Base-by-base conservation (phyloP, 2,113 vertebrate species). In the Carollia perspicillata region DNA sequence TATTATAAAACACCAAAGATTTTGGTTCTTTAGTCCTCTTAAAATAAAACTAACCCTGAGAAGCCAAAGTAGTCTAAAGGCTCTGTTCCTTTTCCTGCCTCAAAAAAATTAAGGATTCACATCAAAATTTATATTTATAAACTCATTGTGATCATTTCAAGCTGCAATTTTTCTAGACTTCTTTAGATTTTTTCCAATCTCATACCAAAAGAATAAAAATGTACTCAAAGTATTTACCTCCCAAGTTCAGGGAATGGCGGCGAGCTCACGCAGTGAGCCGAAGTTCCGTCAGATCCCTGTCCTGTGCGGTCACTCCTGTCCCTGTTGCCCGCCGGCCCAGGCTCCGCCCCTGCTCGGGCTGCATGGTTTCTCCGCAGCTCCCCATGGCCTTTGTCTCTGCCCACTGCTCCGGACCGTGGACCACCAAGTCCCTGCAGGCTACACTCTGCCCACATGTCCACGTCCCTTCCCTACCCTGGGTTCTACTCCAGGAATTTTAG, bases 61-160 rank as follows among this genome's bases (percentile, higher is more conserved):
- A 37, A n/a, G 26, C 33, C 23, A 6, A 44, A 40, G 33, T n/a
- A 49, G 23, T 47, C 51, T 75, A 35, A 90, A 60, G 51, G 3
- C 7, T 18, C 30, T 51, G 1, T 58, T 77, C 65, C 51, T 18
- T 78, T 78, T 53, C 49, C 35, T 74, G n/a, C 9, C 33, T 74
- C 37, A 8, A 35, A 66, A 49, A 93, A 88, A 81, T 47, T 51
- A 63, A 88, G n/a, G 47, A 20, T 79, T 13, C 17, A 20, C 35
- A 35, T 91, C 30, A 88, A 12, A 84, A 37, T 51, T 9, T 8
- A 53, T 80, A 35, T 28, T 80, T 40, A 75, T 28, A 87, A 79
- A 51, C 20, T 37, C 17, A 63, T 55, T 86, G 37, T 83, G 78
- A 44, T 35, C 12, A 69, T 92, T 90, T 89, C 30, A 84, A n/a